phyloP scores from a whole-genome alignment of 2,797 vertebrate genomes.

The Pipistrellus nathusii region DNA sequence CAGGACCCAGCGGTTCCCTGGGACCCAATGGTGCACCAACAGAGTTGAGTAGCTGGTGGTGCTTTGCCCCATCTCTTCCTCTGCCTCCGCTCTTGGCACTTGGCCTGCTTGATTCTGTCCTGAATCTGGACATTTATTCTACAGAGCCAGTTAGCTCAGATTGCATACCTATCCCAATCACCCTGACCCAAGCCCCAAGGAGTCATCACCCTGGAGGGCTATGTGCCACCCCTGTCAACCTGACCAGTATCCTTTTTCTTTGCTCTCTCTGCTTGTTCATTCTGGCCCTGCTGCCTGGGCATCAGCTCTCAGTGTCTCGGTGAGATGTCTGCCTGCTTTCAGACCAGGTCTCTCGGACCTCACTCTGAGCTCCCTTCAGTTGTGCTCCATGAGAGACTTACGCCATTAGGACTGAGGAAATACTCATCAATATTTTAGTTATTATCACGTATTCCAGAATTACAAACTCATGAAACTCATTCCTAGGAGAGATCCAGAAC shows the following conservation, averaged over 20 bases:
- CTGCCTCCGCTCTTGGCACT: not conserved
- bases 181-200: not conserved
- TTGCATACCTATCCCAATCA: not conserved
- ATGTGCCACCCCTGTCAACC: not conserved
- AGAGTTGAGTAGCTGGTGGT: not conserved
- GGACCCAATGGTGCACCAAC: not conserved
- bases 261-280: not conserved
- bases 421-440: conserved; percentile 13
- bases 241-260: not conserved
- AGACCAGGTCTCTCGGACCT: not conserved
- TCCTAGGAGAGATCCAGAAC: not conserved
- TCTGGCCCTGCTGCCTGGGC: not conserved
- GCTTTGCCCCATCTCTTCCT: not conserved
- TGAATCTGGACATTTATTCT: not conserved
- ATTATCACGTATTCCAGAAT: not conserved
- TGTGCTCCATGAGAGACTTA: not conserved
- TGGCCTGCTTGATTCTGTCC: not conserved
- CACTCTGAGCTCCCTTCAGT: not conserved
- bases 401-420: not conserved
- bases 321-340: not conserved
- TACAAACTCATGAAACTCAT: not conserved
- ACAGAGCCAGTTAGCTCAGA: not conserved
- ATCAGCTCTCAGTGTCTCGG: not conserved
- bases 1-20: not conserved
- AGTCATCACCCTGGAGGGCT: not conserved